These are phyloP conservation scores for Vanacampus margaritifer DNA, from an alignment of 2,113 vertebrate genomes.

Conservation along the genomic window DNA sequence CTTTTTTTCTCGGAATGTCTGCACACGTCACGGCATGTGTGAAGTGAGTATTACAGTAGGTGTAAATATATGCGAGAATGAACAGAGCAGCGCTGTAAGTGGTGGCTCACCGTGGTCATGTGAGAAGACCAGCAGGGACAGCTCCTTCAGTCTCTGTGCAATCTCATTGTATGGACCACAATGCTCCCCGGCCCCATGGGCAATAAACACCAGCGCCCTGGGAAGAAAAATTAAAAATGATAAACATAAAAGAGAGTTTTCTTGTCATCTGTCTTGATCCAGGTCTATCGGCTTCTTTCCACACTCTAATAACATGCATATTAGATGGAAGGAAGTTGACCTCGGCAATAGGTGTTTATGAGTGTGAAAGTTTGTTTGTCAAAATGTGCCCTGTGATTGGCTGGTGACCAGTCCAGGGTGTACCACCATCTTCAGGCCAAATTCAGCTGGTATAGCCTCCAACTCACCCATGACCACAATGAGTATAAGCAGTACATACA, in stretches of 20 bases:
- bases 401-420: not conserved
- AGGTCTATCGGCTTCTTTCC: not conserved
- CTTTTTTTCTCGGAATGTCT: not conserved
- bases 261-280: not conserved
- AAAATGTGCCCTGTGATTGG: too few species aligned
- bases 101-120: slow-evolving; percentile 91
- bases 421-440: not conserved
- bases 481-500: too few species aligned
- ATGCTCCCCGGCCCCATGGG: slow-evolving; percentile 90
- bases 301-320: not conserved
- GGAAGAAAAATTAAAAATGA: not conserved
- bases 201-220: slow-evolving; percentile 87
- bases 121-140: slow-evolving; percentile 84
- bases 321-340: not conserved
- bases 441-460: not conserved
- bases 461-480: too few species aligned
- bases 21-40: slow-evolving; percentile 1
- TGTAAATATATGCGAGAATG: slow-evolving; percentile 10
- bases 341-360: not conserved
- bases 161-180: slow-evolving; percentile 86
- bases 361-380: not conserved
- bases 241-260: not conserved
- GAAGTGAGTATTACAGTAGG: slow-evolving; percentile 3
- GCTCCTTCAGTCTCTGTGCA: slow-evolving; percentile 79
- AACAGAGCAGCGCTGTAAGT: not conserved